Percentiles rank a stretch among this genome's conserved stretches.
phyloP scores from a whole-genome alignment of 2,113 vertebrate species.

The Sphyrna mokarran region DNA sequence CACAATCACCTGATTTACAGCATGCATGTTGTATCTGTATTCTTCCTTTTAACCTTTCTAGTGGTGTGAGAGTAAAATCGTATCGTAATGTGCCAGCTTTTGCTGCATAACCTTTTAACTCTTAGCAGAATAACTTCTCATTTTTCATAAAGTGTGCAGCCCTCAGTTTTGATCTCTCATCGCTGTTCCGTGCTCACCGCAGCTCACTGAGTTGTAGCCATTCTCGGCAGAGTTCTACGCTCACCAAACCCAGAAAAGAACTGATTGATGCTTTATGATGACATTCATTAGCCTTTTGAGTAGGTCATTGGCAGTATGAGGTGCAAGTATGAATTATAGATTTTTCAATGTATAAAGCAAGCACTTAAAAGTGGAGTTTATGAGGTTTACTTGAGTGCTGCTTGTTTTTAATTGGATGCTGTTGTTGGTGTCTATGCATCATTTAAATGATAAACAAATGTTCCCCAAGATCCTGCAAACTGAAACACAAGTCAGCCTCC shows the following conservation, averaged over 20 bases:
- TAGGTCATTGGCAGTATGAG: not conserved
- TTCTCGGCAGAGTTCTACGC: not conserved
- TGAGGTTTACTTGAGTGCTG: not conserved
- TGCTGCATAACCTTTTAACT: not conserved
- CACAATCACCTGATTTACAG: not conserved
- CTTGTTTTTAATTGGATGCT: not conserved
- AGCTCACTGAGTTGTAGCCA: not conserved
- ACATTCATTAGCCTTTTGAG: conserved; percentile 11
- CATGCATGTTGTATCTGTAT: not conserved
- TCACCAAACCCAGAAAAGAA: not conserved
- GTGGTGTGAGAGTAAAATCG: not conserved
- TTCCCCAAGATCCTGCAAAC: not conserved
- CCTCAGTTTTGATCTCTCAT: not conserved
- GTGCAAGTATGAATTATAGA: conserved; percentile 3
- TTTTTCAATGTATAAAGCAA: conserved; percentile 2
- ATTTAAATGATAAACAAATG: not conserved
- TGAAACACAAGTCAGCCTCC: not conserved
- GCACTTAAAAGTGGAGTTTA: not conserved
- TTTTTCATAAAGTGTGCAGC: not conserved
- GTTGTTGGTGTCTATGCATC: not conserved
- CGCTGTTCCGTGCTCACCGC: not conserved
- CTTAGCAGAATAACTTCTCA: not conserved
- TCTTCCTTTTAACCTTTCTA: conserved; percentile 23
- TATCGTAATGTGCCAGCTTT: not conserved
- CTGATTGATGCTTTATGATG: not conserved